Evolutionary conservation across 92 coral and sea anemone genomes (phyloP).

Genomic region (Diadumene lineata): DNA sequence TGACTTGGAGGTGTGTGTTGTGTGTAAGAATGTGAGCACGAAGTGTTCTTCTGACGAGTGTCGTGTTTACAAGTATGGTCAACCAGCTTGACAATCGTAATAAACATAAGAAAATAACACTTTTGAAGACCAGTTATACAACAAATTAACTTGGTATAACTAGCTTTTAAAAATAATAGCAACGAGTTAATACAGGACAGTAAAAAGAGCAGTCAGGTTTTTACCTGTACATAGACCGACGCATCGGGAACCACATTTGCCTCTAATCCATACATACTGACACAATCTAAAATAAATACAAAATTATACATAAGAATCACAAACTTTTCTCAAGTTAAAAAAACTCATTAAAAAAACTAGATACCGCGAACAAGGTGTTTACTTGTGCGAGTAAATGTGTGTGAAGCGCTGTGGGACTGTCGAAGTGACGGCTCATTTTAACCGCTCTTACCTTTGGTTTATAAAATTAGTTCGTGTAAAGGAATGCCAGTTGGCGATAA

Average conservation of each 20-base stretch:
- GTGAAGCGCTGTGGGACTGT: no score
- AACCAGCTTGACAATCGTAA: neutral
- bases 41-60: neutral
- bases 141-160: conserved; percentile 4
- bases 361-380: neutral
- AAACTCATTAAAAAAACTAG: neutral
- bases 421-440: no score
- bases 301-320: neutral
- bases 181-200: neutral
- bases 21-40: neutral
- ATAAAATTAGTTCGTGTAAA: conserved; percentile 7
- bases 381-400: no score
- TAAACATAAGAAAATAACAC: neutral
- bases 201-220: conserved; percentile 20
- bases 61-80: conserved; percentile 5
- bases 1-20: neutral
- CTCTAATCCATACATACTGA: conserved; percentile 80
- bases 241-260: conserved; percentile 96
- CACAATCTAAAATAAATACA: conserved; percentile 20
- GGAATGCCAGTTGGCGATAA: conserved; percentile 19
- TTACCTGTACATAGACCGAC: conserved; percentile 92
- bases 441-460: conserved; percentile 14
- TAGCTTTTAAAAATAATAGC: neutral
- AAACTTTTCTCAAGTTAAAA: neutral
- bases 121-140: neutral